Evolutionary conservation across 2,797 vertebrate species (phyloP), one percentile per base, ranked within the genome.

Genomic region (Gymnopithys bicolor): DNA sequence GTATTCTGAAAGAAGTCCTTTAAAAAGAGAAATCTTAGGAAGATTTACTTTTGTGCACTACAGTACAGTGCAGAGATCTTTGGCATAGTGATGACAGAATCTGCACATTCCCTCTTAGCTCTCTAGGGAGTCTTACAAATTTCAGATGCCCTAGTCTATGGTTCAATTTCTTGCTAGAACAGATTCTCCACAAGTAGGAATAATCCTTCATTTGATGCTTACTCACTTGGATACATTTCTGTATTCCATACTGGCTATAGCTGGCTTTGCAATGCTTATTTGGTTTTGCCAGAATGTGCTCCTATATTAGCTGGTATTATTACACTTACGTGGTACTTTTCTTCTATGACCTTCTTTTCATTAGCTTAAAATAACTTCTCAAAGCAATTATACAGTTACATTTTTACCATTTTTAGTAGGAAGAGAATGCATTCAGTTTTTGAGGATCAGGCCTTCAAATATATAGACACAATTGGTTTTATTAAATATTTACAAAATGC

Each of bases 131-230:
- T 33, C 88, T 74, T 67, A 68, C 22, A 0, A 78, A 94, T 96
- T 95, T 89, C 59, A 89, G 81, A 97, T 91, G 95, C 93, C 85
- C 39, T 52, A 94, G 83, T 30, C 84, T 95, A 83, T 33, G 62
- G 75, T 95, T 96, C 96, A 97, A 75, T 97, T 98, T 97, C 94
- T 94, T 97, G 89, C 92, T 96, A 92, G 89, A 97, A 96, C 96
- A 88, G 87, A 87, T 96, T 97, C 96, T 95, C 96, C 96, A 93
- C 88, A 96, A 97, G 95, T 93, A 96, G 94, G 81, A 84, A 96
- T 96, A 97, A 96, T 96, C 93, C 89, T 94, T 96, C 94, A 96
- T 97, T 97, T 97, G 93, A 95, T 97, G 96, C 93, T 97, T 96
- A 96, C 80, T 97, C 96, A 97, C 89, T 91, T 94, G 97, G 84